These are phyloP conservation scores for Clavelina lepadiformis DNA, from an alignment of 23 tunicate species.

Conservation along the genomic window DNA sequence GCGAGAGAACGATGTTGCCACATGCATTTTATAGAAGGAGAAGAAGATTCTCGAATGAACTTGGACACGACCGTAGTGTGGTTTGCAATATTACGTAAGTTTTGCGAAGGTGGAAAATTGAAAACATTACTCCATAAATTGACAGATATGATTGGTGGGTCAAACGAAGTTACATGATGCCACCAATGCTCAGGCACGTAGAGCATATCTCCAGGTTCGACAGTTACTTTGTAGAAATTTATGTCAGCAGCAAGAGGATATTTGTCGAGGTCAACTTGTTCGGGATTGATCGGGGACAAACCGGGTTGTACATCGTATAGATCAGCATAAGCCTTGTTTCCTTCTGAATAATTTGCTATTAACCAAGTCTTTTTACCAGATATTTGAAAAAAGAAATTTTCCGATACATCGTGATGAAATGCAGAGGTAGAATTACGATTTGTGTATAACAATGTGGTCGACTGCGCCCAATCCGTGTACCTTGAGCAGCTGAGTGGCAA, in stretches of 20 bases:
- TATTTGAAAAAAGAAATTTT: conserved; percentile 16
- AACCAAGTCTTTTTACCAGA: conserved; percentile 19
- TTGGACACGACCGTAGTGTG: too few species aligned
- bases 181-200: conserved; percentile 36
- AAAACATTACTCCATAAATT: conserved; percentile 15
- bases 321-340: conserved; percentile 22
- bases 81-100: too few species aligned
- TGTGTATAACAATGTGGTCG: conserved; percentile 17
- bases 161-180: conserved; percentile 18
- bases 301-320: conserved; percentile 13
- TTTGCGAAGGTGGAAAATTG: too few species aligned
- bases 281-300: conserved; percentile 20
- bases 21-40: too few species aligned
- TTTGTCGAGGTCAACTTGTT: conserved; percentile 7
- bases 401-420: conserved; percentile 33
- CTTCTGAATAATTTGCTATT: conserved; percentile 16
- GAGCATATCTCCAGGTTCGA: conserved; percentile 19
- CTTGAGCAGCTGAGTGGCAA: background rate
- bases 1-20: too few species aligned
- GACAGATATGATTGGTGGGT: conserved; percentile 15
- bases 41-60: too few species aligned
- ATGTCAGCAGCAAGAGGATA: conserved; percentile 17
- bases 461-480: background rate
- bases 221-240: conserved; percentile 8
- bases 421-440: conserved; percentile 17